Evolutionary conservation across 2,113 vertebrate species (phyloP).

Genomic region (Leucosticte australis): DNA sequence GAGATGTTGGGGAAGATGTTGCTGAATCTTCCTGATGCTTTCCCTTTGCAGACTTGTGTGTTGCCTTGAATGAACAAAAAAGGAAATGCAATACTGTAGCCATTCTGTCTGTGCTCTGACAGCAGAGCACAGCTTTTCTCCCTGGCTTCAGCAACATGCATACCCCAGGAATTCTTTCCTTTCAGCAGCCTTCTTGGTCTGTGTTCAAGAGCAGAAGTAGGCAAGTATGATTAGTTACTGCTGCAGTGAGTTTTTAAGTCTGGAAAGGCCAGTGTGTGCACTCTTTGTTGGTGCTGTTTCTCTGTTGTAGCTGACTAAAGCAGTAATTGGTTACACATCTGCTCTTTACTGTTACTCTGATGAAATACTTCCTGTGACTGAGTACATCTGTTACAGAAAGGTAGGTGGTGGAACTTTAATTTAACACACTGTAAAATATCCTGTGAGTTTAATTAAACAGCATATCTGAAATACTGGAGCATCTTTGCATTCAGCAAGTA

Average conservation of each 20-base stretch:
- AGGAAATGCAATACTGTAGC: constrained; percentile 26
- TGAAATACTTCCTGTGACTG: constrained; percentile 15
- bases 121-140: background rate
- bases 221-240: background rate
- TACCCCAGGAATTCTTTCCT: background rate
- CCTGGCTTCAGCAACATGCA: background rate
- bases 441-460: background rate
- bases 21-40: background rate
- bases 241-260: background rate
- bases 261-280: background rate
- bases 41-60: background rate
- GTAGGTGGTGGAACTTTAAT: constrained; percentile 25
- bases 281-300: background rate
- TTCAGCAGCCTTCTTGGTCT: background rate
- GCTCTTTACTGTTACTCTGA: background rate
- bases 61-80: constrained; percentile 46
- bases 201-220: background rate
- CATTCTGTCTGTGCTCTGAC: background rate
- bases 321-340: background rate
- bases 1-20: background rate
- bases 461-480: background rate
- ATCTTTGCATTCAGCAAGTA: background rate
- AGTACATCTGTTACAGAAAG: constrained; percentile 9
- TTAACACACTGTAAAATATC: background rate
- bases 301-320: background rate